Base-by-base conservation (phyloP, 2,888 invertebrate species). In the Cotesia congregata region DNA sequence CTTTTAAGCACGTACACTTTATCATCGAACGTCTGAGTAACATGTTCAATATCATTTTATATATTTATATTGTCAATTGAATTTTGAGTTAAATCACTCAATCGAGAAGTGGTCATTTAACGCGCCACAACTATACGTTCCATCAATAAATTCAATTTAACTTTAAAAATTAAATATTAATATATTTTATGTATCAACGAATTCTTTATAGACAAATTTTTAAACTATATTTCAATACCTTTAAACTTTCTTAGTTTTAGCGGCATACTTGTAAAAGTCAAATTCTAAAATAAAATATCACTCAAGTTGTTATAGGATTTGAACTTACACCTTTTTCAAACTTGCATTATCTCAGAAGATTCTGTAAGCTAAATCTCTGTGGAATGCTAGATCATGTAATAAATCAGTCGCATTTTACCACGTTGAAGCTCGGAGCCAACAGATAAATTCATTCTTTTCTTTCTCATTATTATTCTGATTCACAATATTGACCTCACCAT, bases 31-130 rank as follows among this genome's bases (percentile, higher is more conserved):
- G 17, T 62, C 38, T 15, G 15, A 61, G 60, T 62, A 38, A 38
- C 61, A 62, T 72, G 62, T 61, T 15, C 41, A 72, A 72, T 62
- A 72, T 72, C 12, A 72, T 62, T 72, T 9, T 60, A 60, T 61
- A 50, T 50, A 50, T 50, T 7, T 50, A 50, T 50, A 50, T 9
- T 15, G 30, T 62, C 17, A 72, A 72, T 72, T 61, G 62, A 62
- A 71, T 71, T n/a, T 41, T 17, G 9, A 6, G 1, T 17, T 30
- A 12, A 9, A 70, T 15, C 6, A 20, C 59, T 61, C 12, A 59
- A 20, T 67, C 7, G 38, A 71, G 38, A 61, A 71, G 38, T 71
- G 39, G 17, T n/a, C 61, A 71, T 65, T 65, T 20, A 1, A 20
- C 5, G 30, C 65, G 6, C 1, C 65, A 1, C 20, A 20, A 65